Conservation (phyloP, 2,888 invertebrate species). For the Drosophila prolongata region DNA sequence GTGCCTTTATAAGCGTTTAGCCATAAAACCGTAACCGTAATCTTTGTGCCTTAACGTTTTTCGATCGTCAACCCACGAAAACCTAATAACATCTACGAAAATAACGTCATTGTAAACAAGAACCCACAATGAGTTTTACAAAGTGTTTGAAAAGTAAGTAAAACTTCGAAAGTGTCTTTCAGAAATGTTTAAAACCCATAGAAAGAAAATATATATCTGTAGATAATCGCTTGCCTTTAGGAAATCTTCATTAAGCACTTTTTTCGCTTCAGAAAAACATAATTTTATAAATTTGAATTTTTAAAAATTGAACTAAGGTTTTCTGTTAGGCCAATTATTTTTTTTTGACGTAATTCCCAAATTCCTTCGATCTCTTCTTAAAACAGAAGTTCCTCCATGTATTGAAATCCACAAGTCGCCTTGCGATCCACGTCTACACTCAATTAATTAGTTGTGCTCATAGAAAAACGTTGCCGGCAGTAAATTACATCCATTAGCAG, state of each 20-base stretch:
- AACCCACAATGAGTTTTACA: conserved; percentile 46
- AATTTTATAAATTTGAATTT: no score
- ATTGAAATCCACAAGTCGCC: conserved; percentile 4
- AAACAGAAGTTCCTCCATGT: background rate
- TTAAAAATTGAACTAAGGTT: no score
- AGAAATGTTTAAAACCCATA: no score
- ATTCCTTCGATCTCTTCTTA: no score
- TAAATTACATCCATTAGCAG: conserved; percentile 80
- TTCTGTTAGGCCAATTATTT: no score
- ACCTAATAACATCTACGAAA: conserved; percentile 10
- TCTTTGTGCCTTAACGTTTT: conserved; percentile 70
- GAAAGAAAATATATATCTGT: no score
- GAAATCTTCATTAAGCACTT: no score
- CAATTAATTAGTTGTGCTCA: conserved; percentile 68
- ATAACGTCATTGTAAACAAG: conserved; percentile 23
- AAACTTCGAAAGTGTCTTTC: background rate
- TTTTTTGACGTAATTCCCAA: no score
- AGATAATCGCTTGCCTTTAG: no score
- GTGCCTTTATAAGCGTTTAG: conserved; percentile 64
- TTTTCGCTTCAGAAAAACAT: no score
- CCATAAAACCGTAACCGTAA: conserved; percentile 18
- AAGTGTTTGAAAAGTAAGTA: conserved; percentile 73
- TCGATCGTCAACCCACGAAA: conserved; percentile 41
- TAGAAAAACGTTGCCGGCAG: conserved; percentile 54
- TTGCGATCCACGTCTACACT: conserved; percentile 48